Evolutionary conservation across 2,888 invertebrate species (phyloP), one percentile per base, ranked within the genome.

Genomic region (Toxonevra muliebris): DNA sequence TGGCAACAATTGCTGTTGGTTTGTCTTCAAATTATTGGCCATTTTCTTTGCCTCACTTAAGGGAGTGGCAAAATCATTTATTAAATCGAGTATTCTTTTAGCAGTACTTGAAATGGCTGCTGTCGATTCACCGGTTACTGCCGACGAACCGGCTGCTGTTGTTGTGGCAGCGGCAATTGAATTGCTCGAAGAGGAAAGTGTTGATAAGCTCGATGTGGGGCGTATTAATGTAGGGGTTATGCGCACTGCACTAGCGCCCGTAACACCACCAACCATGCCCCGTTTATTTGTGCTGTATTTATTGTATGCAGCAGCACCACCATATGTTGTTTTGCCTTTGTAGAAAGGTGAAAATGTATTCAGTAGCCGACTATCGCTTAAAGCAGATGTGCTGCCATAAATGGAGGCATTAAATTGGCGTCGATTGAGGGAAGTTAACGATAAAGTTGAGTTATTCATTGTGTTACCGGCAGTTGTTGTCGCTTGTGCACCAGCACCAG

Each of bases 41-140:
- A 94, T 92, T 79, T 91, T 91, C 78, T 90, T 92, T 1, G 92
- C 94, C 82, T 95, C 94, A 55, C 87, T 87, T 61, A 94, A 85
- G 0, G 95, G 94, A 1, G 94, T 92, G 0, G 93, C 91, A 85
- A 93, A 94, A 76, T 92, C 90, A 80, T 95, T 93, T 65, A 96
- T 86, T 7, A 94, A 88, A 76, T 93, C 91, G 76, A 96, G 86
- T 72, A 96, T 92, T 71, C 91, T 88, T 76, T 91, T 89, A 0
- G 95, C 92, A 5, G 95, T 92, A 72, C 89, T 79, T 0, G 85
- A 86, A 61, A 85, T 75, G 0, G 75, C 72, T 2, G 79, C 73
- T 15, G 69, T 40, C 12, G 71, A 67, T 19, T 69, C 68, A 3
- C 20, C 57, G n/a, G 43, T 12, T 20, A 12, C 30, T 20, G 9